Evolutionary conservation across 2,797 vertebrate species (phyloP).

Genomic region (Gallinago stenura): DNA sequence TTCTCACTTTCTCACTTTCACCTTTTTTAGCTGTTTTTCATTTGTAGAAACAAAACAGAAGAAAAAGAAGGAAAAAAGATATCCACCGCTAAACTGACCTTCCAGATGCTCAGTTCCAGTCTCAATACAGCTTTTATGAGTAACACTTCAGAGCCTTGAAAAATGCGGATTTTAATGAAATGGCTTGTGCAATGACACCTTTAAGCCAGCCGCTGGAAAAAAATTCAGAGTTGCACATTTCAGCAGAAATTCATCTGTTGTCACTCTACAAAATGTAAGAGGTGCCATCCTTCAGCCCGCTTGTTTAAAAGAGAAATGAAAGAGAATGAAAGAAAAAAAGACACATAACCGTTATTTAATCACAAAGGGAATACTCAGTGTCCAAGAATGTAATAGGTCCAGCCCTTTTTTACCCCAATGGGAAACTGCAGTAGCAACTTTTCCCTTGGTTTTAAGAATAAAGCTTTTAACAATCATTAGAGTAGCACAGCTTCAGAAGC

Average conservation of each 20-base stretch:
- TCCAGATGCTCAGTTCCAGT: background rate
- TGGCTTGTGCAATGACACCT: background rate
- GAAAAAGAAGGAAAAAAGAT: background rate
- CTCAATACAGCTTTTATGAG: background rate
- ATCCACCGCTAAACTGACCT: background rate
- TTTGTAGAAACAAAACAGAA: background rate
- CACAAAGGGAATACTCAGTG: background rate
- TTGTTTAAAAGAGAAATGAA: background rate
- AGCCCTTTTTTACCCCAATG: background rate
- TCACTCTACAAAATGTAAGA: background rate
- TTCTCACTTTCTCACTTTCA: background rate
- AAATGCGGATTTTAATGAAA: constrained; percentile 21
- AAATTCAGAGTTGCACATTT: background rate
- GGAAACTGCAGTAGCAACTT: background rate
- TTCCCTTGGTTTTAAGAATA: background rate
- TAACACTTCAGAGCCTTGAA: background rate
- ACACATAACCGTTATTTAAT: background rate
- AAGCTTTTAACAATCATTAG: background rate
- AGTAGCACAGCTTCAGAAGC: background rate
- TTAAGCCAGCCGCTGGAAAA: background rate
- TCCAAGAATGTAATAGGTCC: background rate
- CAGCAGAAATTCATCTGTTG: background rate
- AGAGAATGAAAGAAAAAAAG: background rate
- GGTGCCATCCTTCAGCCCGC: background rate
- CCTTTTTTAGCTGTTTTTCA: background rate